Base-by-base conservation (phyloP, 2,888 invertebrate genomes). In the Auanema sp. region DNA sequence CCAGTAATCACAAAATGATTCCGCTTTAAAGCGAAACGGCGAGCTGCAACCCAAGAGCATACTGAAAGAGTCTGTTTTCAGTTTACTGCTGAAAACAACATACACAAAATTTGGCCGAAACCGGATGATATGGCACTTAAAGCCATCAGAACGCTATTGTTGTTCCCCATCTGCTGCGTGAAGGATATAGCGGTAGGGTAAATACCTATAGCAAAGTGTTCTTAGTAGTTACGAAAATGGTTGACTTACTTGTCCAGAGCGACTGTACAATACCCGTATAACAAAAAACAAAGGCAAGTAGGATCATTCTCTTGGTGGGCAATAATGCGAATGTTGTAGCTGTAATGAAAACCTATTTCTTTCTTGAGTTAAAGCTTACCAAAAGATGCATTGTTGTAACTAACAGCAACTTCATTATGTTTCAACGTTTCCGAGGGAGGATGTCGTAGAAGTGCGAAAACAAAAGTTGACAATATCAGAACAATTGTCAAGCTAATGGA, bases 161-260 rank as follows among this genome's bases (percentile, higher is more conserved):
- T 44, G 23, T 25, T 42, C 6, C 41, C 25, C n/a, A 62, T 18
- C 42, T 40, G 11, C 11, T 42, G 40, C 10, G 62, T 62, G 51
- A 62, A 62, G 16, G 57, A 57, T 14, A 62, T 62, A 41, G 50
- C 33, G 41, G 62, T 62, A 16, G 62, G 62, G 25, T 44, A 62
- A 41, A 62, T 62, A 40, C 60, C 60, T 60, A 33, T 42, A 60
- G 24, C 10, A 11, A 18, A 21, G 11, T 14, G 6, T 8, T 47
- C 21, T 21, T 6, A 47, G 3, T 8, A 6, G 10, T 5, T 47
- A 47, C 16, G 10, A 5, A 16, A 10, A 47, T 47, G 4, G 10
- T 5, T 18, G 21, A 47, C 47, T 47, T 5, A 47, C 47, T 47
- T 47, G 47, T 47, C 47, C 47, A 47, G 21, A 47, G 21, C 10